Evolutionary conservation across 2,888 invertebrate species (phyloP), one percentile per base, ranked within the genome.

Genomic region (Sarcophaga subvicina): DNA sequence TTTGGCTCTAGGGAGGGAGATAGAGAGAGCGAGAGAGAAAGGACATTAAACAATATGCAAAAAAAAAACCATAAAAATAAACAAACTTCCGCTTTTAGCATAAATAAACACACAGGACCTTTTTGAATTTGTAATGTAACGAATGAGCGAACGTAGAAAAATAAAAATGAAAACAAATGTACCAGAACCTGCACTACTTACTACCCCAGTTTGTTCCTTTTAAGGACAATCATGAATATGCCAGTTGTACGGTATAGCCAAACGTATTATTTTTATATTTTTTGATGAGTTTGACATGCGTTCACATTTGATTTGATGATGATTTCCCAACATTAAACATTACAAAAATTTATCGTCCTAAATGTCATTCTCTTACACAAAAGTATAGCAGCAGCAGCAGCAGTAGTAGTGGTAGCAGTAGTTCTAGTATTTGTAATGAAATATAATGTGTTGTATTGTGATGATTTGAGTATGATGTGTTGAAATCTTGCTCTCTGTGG

Each of bases 261-360:
- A 54, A 54, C 54, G 17, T 70, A 49, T 72, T 80, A 69, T 49
- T 72, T 86, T 86, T 86, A 80, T 78, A 91, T 89, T 90, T 54
- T 93, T 93, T 93, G 93, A 93, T 93, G 93, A 91, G 92, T 91
- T 93, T 93, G 93, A 93, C 93, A 93, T 93, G 93, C 93, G 93
- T 91, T 93, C 92, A 90, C 93, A 93, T 93, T 93, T 81, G 87
- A 82, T 82, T 84, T 88, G 88, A 80, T 83, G 78, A 80, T 75
- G 82, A 85, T 83, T 82, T 84, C 70, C 80, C 70, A 81, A 79
- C 86, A 88, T 87, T 86, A 89, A 90, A 90, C 90, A 91, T 91
- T 90, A 91, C 91, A 17, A 91, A 91, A 91, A 91, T 91, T 91
- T 91, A 90, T 90, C 37, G 90, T 62, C 85, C 71, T 54, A 67